Conservation (phyloP, 2,888 invertebrate genomes). For the Scaptodrosophila latifasciaeformis region DNA sequence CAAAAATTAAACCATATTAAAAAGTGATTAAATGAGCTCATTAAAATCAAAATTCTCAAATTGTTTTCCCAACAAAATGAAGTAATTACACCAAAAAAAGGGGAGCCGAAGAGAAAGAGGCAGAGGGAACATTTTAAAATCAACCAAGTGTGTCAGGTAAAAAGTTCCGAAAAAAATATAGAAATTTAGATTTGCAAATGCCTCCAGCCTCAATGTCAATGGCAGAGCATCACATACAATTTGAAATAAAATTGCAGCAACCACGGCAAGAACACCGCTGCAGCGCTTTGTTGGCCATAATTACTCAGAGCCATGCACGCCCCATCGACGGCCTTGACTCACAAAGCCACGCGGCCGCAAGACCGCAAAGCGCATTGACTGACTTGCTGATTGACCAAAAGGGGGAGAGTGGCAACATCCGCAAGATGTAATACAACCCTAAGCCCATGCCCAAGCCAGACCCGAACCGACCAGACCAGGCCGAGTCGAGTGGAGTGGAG, state of each 20-base stretch:
- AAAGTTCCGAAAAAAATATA: too few relatives aligned
- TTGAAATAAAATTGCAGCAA: background rate
- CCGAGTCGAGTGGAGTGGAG: background rate
- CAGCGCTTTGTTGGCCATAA: constrained; percentile 7
- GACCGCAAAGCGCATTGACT: constrained; percentile 42
- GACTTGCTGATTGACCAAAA: constrained; percentile 4
- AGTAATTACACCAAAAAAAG: too few relatives aligned
- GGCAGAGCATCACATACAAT: too few relatives aligned
- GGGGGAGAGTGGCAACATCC: background rate
- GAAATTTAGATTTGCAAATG: too few relatives aligned
- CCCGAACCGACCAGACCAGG: background rate
- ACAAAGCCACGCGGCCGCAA: constrained; percentile 49
- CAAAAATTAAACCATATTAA: too few relatives aligned
- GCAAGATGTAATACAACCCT: constrained; percentile 30
- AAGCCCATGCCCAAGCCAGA: background rate
- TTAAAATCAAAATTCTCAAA: too few relatives aligned
- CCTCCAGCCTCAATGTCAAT: too few relatives aligned
- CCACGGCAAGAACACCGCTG: background rate
- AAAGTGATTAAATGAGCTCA: too few relatives aligned
- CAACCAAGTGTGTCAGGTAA: too few relatives aligned
- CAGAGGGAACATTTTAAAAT: too few relatives aligned
- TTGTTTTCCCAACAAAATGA: too few relatives aligned
- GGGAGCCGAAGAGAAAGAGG: too few relatives aligned
- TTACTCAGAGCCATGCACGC: constrained; percentile 20
- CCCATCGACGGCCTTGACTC: constrained; percentile 50